Percentiles rank a stretch among this genome's conserved stretches.
phyloP scores from a whole-genome alignment of 2,113 vertebrate species.

The Piaya cayana region DNA sequence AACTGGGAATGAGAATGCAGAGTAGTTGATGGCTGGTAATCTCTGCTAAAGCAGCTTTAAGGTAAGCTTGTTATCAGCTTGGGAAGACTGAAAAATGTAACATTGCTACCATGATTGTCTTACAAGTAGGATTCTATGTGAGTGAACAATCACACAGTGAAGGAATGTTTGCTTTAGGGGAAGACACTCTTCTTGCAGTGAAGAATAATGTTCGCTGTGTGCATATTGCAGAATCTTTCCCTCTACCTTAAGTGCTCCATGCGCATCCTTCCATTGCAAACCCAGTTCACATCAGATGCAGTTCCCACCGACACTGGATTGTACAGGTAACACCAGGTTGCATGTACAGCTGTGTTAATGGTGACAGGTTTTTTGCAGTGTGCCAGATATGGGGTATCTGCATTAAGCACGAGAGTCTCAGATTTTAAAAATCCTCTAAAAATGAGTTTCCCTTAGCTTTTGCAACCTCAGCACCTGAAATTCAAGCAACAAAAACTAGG shows the following conservation, averaged over 20 bases:
- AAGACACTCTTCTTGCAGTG: neutral
- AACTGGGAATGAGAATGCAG: neutral
- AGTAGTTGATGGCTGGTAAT: neutral
- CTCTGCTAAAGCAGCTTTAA: neutral
- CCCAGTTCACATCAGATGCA: fast-evolving
- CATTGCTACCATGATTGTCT: neutral
- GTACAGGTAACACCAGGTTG: neutral
- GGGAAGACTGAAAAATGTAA: neutral
- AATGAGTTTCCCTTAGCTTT: neutral
- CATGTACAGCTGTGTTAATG: fast-evolving
- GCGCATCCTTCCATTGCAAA: fast-evolving
- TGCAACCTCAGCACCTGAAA: constrained; percentile 24
- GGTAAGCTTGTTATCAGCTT: neutral
- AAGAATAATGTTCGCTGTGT: neutral
- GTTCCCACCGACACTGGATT: neutral
- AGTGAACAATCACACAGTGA: neutral
- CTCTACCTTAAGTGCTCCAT: neutral
- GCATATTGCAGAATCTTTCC: neutral
- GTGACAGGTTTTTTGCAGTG: neutral
- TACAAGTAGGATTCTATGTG: neutral
- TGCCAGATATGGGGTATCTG: neutral
- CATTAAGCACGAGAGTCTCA: neutral
- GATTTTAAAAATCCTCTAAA: neutral
- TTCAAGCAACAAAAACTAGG: constrained; percentile 33
- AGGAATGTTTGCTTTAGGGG: neutral